These are phyloP conservation scores for Nemopilema nomurai DNA, from an alignment of 30 jellyfish, hydroid and myxozoan genomes.

Conservation along the genomic window DNA sequence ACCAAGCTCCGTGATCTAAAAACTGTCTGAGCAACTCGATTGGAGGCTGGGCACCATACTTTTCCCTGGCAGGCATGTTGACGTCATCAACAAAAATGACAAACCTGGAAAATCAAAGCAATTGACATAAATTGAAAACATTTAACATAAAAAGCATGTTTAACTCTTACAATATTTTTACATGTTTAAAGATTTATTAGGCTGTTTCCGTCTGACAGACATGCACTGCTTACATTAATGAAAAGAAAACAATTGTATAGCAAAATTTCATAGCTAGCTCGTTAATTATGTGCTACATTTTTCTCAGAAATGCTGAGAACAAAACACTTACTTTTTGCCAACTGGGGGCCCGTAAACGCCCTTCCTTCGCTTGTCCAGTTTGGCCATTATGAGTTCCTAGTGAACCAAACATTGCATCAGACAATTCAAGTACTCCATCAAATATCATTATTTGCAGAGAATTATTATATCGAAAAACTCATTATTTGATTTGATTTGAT, in stretches of 20 bases:
- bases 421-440: too few relatives aligned
- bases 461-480: too few relatives aligned
- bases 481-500: too few relatives aligned
- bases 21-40: slow-evolving; percentile 88
- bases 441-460: too few relatives aligned
- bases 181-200: not conserved
- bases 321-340: slow-evolving; percentile 85
- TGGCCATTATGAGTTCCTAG: slow-evolving; percentile 94
- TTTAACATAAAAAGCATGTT: not conserved
- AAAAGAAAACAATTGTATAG: too few relatives aligned
- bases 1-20: slow-evolving; percentile 93
- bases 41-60: slow-evolving; percentile 99
- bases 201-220: too few relatives aligned
- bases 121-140: too few relatives aligned
- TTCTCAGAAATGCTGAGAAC: not conserved
- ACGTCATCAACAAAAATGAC: slow-evolving; percentile 92
- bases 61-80: slow-evolving; percentile 96
- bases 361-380: slow-evolving; percentile 92
- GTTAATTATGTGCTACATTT: too few relatives aligned
- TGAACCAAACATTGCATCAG: not conserved
- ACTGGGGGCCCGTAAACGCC: slow-evolving; percentile 98
- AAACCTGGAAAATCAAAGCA: slow-evolving; percentile 30
- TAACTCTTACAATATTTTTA: not conserved
- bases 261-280: too few relatives aligned
- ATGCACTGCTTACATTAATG: too few relatives aligned